phyloP scores from a whole-genome alignment of 2,888 invertebrate genomes.

The Formica aserva region DNA sequence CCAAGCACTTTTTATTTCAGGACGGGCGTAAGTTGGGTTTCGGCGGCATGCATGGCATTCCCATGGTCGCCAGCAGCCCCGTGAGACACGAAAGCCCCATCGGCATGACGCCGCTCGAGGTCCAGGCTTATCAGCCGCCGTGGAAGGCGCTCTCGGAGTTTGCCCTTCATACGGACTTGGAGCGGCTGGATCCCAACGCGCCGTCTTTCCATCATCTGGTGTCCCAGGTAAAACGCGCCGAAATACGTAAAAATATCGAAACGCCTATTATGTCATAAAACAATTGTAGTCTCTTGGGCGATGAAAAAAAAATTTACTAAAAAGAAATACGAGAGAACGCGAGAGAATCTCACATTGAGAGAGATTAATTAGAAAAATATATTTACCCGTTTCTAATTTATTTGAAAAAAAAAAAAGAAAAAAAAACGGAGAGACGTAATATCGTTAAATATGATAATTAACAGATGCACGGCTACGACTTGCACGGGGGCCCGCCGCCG shows the following conservation, averaged over 20 bases:
- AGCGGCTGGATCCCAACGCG: slow-evolving; percentile 93
- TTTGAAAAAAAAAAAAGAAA: not conserved
- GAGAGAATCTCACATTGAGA: no score
- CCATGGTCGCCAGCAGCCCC: slow-evolving; percentile 98
- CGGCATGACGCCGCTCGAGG: slow-evolving; percentile 95
- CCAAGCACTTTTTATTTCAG: slow-evolving; percentile 89
- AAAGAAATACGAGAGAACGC: not conserved
- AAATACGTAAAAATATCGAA: not conserved
- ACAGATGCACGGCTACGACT: slow-evolving; percentile 97
- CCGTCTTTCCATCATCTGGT: slow-evolving; percentile 98
- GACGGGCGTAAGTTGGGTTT: slow-evolving; percentile 97
- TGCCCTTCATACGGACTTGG: slow-evolving; percentile 97
- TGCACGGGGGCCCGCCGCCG: slow-evolving; percentile 85
- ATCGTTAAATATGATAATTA: slow-evolving; percentile 63
- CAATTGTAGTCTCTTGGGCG: not conserved
- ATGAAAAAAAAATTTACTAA: not conserved
- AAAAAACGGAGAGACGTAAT: not conserved
- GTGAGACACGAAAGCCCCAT: slow-evolving; percentile 95
- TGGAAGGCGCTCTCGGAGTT: slow-evolving; percentile 99
- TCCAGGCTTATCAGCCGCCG: slow-evolving; percentile 97
- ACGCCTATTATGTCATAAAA: not conserved
- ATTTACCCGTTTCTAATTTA: not conserved
- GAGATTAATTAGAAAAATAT: no score
- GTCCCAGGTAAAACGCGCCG: slow-evolving; percentile 91
- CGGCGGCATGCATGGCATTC: slow-evolving; percentile 98